These are phyloP conservation scores for Melitaea athalia DNA, from an alignment of 2,888 invertebrate species.

Conservation along the genomic window DNA sequence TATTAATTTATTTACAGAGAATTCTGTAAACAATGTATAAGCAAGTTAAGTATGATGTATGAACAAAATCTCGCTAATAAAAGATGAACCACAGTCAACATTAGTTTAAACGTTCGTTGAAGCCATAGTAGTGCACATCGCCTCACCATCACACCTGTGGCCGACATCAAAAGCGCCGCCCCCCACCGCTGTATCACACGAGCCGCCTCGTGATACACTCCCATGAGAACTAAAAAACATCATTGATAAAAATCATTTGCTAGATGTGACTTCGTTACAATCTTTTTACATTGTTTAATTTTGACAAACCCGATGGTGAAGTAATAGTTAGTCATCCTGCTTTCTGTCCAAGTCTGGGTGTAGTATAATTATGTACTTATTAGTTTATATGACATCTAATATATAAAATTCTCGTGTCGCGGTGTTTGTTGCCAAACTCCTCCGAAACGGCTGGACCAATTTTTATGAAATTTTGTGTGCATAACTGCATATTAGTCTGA, in stretches of 20 bases:
- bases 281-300: background rate
- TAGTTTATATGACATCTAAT: too few species aligned
- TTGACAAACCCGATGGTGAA: background rate
- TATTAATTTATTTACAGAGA: too few species aligned
- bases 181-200: slow-evolving; percentile 59
- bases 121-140: slow-evolving; percentile 50
- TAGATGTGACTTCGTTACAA: slow-evolving; percentile 46
- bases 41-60: background rate
- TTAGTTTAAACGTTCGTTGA: slow-evolving; percentile 36
- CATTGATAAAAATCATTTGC: slow-evolving; percentile 33
- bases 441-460: too few species aligned
- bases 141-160: slow-evolving; percentile 71
- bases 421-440: too few species aligned
- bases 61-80: background rate
- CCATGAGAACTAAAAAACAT: slow-evolving; percentile 69
- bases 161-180: slow-evolving; percentile 65
- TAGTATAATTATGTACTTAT: too few species aligned
- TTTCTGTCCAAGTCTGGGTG: too few species aligned
- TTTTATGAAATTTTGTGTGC: too few species aligned
- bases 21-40: background rate
- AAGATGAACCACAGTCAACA: slow-evolving; percentile 29
- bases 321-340: background rate
- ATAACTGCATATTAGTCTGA: too few species aligned
- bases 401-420: too few species aligned
- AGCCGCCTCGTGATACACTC: slow-evolving; percentile 66